These are phyloP conservation scores for Lanius ludovicianus DNA, from an alignment of 2,113 vertebrate species.

Conservation along the genomic window DNA sequence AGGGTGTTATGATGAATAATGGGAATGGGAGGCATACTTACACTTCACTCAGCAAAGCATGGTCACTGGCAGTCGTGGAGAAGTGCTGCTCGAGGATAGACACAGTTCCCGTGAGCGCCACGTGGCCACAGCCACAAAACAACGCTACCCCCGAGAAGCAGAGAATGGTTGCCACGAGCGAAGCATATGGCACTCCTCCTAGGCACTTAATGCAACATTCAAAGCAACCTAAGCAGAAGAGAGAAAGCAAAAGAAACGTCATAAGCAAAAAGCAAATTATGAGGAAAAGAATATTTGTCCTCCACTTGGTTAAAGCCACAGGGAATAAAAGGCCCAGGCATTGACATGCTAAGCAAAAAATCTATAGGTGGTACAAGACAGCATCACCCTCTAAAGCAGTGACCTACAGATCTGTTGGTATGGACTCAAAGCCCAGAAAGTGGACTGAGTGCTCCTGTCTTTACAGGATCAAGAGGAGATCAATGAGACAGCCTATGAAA, in stretches of 20 bases:
- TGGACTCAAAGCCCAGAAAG: conserved; percentile 16
- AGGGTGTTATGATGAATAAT: background rate
- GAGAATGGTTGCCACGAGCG: conserved; percentile 95
- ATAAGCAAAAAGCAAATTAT: conserved; percentile 32
- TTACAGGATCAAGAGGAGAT: conserved; percentile 4
- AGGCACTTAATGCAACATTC: conserved; percentile 99
- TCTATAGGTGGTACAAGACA: conserved; percentile 38
- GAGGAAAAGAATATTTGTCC: background rate
- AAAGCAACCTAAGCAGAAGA: conserved; percentile 88
- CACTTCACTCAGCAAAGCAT: conserved; percentile 90
- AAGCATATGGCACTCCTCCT: conserved; percentile 97
- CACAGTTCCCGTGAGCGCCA: conserved; percentile 90
- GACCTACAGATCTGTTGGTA: conserved; percentile 24
- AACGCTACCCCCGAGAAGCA: conserved; percentile 97
- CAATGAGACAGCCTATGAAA: conserved; percentile 18
- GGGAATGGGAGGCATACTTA: conserved; percentile 75
- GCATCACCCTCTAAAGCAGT: conserved; percentile 28
- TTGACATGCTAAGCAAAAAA: conserved; percentile 43
- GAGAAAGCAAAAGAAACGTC: conserved; percentile 1
- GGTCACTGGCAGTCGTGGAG: conserved; percentile 85
- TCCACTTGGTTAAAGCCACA: conserved; percentile 6
- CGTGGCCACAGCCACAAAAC: conserved; percentile 96
- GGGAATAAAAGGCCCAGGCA: conserved; percentile 1
- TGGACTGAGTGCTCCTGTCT: conserved; percentile 9
- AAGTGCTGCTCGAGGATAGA: conserved; percentile 91